These are phyloP conservation scores for Astyanax mexicanus DNA, from an alignment of 2,797 vertebrate genomes.

Conservation along the genomic window DNA sequence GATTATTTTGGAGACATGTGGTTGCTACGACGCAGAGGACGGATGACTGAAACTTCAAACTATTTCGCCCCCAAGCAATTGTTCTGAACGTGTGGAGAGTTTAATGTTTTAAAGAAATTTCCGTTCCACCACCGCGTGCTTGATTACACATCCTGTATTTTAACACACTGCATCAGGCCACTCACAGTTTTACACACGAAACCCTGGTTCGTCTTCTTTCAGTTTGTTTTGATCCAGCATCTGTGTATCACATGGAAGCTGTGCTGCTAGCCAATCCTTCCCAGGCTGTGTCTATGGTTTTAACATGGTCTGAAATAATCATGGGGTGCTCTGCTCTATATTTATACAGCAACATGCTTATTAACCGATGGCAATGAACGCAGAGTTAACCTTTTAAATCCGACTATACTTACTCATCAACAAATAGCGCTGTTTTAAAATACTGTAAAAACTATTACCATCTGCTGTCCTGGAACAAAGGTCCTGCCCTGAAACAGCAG, in stretches of 20 bases:
- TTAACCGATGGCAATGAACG: slow-evolving; percentile 71
- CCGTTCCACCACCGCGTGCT: not conserved
- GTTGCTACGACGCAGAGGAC: slow-evolving; percentile 77
- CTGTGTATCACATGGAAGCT: slow-evolving; percentile 59
- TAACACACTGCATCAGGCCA: slow-evolving; percentile 2
- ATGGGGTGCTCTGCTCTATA: slow-evolving; percentile 64
- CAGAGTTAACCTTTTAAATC: slow-evolving; percentile 63
- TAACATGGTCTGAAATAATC: slow-evolving; percentile 57
- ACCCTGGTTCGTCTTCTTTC: slow-evolving; percentile 58
- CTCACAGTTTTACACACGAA: slow-evolving; percentile 34
- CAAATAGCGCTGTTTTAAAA: slow-evolving; percentile 41
- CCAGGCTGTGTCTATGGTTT: slow-evolving; percentile 64
- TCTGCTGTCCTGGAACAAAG: slow-evolving; percentile 47
- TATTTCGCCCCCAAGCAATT: slow-evolving; percentile 72
- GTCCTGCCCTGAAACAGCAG: slow-evolving; percentile 36
- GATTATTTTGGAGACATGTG: slow-evolving; percentile 76
- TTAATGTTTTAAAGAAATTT: slow-evolving; percentile 41
- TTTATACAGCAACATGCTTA: slow-evolving; percentile 77
- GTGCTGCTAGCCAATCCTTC: slow-evolving; percentile 49
- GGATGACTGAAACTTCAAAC: slow-evolving; percentile 71
- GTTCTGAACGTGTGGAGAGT: slow-evolving; percentile 10
- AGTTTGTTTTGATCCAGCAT: slow-evolving; percentile 58
- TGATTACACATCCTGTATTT: slow-evolving; percentile 24
- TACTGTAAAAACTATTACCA: slow-evolving; percentile 40
- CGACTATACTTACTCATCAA: slow-evolving; percentile 45